phyloP scores from a whole-genome alignment of 2,888 invertebrate species.

The Andrena trimmerana region DNA sequence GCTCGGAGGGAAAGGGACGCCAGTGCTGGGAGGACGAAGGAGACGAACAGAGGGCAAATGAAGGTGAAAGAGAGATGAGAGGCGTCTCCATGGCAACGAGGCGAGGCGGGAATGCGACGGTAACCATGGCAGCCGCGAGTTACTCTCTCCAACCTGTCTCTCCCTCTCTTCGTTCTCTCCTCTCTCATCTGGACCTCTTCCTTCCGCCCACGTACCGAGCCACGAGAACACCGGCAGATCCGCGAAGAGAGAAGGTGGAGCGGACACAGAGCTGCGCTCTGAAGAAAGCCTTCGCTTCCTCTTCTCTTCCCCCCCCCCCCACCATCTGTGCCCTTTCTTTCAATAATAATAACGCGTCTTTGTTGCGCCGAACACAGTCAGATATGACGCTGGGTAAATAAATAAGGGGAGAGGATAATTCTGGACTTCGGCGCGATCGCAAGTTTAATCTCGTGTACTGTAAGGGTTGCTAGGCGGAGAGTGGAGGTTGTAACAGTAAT shows the following conservation, averaged over 20 bases:
- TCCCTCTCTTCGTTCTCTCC: conserved; percentile 78
- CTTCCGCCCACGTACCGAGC: conserved; percentile 80
- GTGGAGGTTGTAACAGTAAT: not conserved
- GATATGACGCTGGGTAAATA: conserved; percentile 11
- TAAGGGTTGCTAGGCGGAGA: conserved; percentile 1
- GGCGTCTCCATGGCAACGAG: conserved; percentile 88
- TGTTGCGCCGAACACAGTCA: conserved; percentile 36
- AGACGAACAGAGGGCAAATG: conserved; percentile 51
- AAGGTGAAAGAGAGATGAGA: conserved; percentile 61
- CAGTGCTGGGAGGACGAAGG: conserved; percentile 43
- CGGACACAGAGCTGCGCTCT: conserved; percentile 58
- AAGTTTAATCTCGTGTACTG: not conserved
- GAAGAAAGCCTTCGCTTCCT: conserved; percentile 50
- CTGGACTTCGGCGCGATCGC: not conserved
- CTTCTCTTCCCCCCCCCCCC: conserved; percentile 34
- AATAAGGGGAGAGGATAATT: not conserved
- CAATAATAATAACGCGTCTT: conserved; percentile 41
- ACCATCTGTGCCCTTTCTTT: conserved; percentile 47
- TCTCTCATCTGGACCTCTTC: conserved; percentile 79
- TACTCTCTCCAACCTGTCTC: conserved; percentile 83
- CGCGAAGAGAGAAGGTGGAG: conserved; percentile 65
- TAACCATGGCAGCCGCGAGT: conserved; percentile 85
- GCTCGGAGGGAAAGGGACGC: conserved; percentile 26
- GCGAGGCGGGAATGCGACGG: conserved; percentile 85
- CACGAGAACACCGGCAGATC: conserved; percentile 59